These are phyloP conservation scores for Marcusenius ussheri DNA, from an alignment of 2,113 vertebrate genomes.

Conservation along the genomic window DNA sequence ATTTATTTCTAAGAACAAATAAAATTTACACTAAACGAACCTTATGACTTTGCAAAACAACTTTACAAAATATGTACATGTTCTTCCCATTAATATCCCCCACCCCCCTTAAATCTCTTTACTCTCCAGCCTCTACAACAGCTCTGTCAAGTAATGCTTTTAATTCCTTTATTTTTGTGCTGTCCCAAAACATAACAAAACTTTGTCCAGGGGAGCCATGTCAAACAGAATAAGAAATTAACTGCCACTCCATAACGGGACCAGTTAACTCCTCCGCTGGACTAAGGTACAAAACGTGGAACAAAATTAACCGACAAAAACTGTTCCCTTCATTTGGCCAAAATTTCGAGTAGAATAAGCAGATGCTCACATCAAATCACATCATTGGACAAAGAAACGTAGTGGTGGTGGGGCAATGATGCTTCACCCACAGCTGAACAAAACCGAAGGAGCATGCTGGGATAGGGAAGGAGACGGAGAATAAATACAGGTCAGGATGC, in stretches of 20 bases:
- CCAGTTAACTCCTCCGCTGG: conserved; percentile 38
- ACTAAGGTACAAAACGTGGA: conserved; percentile 59
- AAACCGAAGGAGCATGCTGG: not conserved
- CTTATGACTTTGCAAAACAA: conserved; percentile 70
- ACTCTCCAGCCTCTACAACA: conserved; percentile 12
- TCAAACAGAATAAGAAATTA: conserved; percentile 50
- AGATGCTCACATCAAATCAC: conserved; percentile 35
- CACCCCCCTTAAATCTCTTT: conserved; percentile 49
- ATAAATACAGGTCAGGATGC: conserved; percentile 43
- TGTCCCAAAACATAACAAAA: conserved; percentile 36
- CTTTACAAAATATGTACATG: conserved; percentile 58
- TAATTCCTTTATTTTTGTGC: conserved; percentile 15
- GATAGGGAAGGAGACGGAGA: not conserved
- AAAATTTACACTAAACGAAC: conserved; percentile 71
- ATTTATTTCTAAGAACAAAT: conserved; percentile 67
- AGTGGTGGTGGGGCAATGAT: conserved; percentile 25
- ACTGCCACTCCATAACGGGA: conserved; percentile 47
- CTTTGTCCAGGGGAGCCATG: conserved; percentile 43
- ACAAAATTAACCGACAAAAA: conserved; percentile 46
- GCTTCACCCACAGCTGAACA: not conserved
- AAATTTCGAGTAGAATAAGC: conserved; percentile 45
- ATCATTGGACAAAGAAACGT: conserved; percentile 52
- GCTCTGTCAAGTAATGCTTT: conserved; percentile 4
- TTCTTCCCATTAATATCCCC: conserved; percentile 67
- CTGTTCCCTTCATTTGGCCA: conserved; percentile 84